Evolutionary conservation across 1,140 invertebrate species (phyloP).

Genomic region (Cepaea nemoralis): DNA sequence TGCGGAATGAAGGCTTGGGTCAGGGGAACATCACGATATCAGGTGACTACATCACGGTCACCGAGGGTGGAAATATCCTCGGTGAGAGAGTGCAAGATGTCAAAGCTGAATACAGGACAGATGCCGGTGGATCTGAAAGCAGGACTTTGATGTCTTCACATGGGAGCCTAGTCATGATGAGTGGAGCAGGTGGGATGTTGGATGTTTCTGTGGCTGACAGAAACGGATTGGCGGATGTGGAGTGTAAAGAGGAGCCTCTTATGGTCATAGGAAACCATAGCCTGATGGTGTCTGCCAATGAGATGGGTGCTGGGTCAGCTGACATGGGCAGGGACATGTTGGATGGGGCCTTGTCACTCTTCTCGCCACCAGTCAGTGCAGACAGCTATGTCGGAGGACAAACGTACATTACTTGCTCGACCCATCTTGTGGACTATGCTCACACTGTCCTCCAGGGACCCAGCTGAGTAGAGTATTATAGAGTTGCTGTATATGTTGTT

Average conservation of each 20-base stretch:
- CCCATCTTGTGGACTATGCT: constrained; percentile 53
- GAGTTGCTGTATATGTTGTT: no score
- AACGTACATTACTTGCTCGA: constrained; percentile 48
- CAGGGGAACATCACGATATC: neutral
- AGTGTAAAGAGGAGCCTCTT: neutral
- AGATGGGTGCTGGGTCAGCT: constrained; percentile 25
- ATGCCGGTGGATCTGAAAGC: neutral
- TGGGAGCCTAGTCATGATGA: neutral
- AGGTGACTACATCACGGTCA: constrained; percentile 13
- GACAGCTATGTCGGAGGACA: constrained; percentile 47
- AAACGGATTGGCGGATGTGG: neutral
- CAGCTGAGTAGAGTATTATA: constrained; percentile 54
- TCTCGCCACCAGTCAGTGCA: constrained; percentile 42
- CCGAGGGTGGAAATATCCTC: neutral
- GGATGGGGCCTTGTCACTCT: constrained; percentile 36
- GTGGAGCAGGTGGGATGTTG: neutral
- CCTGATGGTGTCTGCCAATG: neutral
- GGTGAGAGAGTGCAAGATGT: neutral
- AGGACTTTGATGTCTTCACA: neutral
- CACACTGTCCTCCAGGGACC: constrained; percentile 59
- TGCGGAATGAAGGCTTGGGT: neutral
- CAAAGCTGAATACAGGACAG: neutral
- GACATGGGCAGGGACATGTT: constrained; percentile 37
- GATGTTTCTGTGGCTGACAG: neutral
- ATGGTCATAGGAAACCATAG: constrained; percentile 5